phyloP scores from a whole-genome alignment of 2,797 vertebrate genomes.

The Carcharodon carcharias region DNA sequence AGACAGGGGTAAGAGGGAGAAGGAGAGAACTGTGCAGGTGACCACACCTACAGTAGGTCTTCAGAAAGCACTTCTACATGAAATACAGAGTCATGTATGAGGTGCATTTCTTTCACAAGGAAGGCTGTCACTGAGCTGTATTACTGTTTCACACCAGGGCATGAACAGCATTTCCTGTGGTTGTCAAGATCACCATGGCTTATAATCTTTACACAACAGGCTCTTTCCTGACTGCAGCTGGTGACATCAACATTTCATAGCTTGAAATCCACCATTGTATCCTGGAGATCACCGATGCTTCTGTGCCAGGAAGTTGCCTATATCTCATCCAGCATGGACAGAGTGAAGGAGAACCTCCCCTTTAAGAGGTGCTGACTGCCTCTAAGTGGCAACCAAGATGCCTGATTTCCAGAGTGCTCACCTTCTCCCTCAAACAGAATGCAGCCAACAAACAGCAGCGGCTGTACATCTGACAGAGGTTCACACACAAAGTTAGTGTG shows the following conservation, averaged over 20 bases:
- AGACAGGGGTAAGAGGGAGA: neutral
- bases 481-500: neutral
- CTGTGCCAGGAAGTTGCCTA: neutral
- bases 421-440: neutral
- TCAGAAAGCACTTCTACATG: neutral
- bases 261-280: neutral
- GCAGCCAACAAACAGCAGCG: neutral
- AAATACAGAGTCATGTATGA: neutral
- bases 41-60: neutral
- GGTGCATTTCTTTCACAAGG: neutral
- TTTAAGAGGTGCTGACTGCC: neutral
- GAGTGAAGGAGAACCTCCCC: neutral
- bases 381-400: neutral
- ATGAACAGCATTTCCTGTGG: neutral
- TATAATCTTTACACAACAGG: neutral
- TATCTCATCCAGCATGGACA: neutral
- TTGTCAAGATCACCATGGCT: neutral
- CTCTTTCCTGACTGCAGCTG: neutral
- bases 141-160: neutral
- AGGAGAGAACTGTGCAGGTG: neutral
- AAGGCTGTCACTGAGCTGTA: neutral
- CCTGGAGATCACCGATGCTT: neutral
- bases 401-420: neutral
- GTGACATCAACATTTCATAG: neutral
- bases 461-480: neutral